These are phyloP conservation scores for Amazonetta brasiliensis DNA, from an alignment of 2,797 vertebrate species.

Conservation along the genomic window DNA sequence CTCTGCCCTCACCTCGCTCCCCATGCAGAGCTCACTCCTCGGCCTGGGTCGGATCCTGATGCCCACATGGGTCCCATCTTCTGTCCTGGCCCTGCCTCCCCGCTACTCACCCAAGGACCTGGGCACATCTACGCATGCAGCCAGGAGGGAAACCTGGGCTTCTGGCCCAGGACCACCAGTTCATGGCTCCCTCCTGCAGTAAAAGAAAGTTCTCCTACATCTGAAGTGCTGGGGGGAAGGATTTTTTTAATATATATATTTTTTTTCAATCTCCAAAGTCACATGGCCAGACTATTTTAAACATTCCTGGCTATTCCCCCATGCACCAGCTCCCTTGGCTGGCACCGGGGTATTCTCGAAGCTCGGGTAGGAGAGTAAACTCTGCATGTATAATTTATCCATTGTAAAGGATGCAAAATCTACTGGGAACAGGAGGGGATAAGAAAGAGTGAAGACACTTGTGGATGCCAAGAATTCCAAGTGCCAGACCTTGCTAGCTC, in stretches of 20 bases:
- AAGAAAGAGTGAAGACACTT: constrained; percentile 71
- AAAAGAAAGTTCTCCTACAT: constrained; percentile 30
- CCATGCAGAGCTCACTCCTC: background rate
- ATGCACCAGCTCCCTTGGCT: constrained; percentile 68
- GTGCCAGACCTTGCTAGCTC: constrained; percentile 68
- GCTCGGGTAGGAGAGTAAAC: constrained; percentile 69
- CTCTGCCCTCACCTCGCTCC: constrained; percentile 11
- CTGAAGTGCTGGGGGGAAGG: background rate
- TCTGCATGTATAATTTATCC: constrained; percentile 74
- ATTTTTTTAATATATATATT: background rate
- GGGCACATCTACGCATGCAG: background rate
- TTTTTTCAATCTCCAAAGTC: constrained; percentile 22
- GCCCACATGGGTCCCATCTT: background rate
- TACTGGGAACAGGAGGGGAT: constrained; percentile 71
- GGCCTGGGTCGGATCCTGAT: constrained; percentile 17
- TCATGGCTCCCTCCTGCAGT: background rate
- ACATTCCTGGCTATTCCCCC: constrained; percentile 69
- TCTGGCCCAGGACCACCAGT: constrained; percentile 42
- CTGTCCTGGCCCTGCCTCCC: background rate
- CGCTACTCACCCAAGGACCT: background rate
- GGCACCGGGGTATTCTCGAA: constrained; percentile 65
- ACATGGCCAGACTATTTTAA: constrained; percentile 74
- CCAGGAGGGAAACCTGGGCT: constrained; percentile 44
- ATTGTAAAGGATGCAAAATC: constrained; percentile 73
- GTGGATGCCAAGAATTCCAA: constrained; percentile 72